Base-by-base conservation (phyloP, 1,140 invertebrate genomes). In the Catajapyx aquilonaris region DNA sequence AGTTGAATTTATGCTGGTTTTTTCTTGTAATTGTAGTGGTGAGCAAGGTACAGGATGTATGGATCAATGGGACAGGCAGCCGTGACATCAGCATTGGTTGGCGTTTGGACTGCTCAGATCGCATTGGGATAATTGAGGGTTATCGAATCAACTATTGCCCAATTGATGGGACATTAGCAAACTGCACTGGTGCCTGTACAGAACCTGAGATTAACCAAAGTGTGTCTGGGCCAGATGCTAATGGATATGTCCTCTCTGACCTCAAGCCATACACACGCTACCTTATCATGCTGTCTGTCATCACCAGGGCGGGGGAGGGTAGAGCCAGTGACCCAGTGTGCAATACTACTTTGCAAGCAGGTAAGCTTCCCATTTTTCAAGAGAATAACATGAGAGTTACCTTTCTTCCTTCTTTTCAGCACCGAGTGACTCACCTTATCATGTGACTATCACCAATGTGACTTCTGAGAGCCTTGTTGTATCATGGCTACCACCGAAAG, bases 241-340 rank as follows among this genome's bases (percentile, higher is more conserved):
- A n/a, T n/a, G n/a, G n/a, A n/a, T n/a, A n/a, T n/a, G n/a, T n/a
- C n/a, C n/a, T n/a, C 0, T 43, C 46, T 2, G 53, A 58, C 21
- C 53, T 90, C 21, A 64, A 66, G 38, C 81, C 84, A 3, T 86
- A 72, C 48, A 81, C n/a, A n/a, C n/a, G n/a, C n/a, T n/a, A n/a
- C n/a, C n/a, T n/a, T n/a, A n/a, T n/a, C n/a, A n/a, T n/a, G n/a
- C n/a, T n/a, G n/a, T n/a, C n/a, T n/a, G n/a, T n/a, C n/a, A n/a
- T n/a, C n/a, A n/a, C n/a, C n/a, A n/a, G n/a, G n/a, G n/a, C n/a
- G n/a, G n/a, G 74, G 1, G 63, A 74, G 50, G 76, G 78, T 15
- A 63, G 71, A 20, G 57, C 60, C 41, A 84, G 77, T 55, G 65
- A 76, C 48, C 59, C 65, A 3, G 50, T 74, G 2, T 60, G 60